Evolutionary conservation across 2,888 invertebrate genomes (phyloP).

Genomic region (Darwinula stevensoni): DNA sequence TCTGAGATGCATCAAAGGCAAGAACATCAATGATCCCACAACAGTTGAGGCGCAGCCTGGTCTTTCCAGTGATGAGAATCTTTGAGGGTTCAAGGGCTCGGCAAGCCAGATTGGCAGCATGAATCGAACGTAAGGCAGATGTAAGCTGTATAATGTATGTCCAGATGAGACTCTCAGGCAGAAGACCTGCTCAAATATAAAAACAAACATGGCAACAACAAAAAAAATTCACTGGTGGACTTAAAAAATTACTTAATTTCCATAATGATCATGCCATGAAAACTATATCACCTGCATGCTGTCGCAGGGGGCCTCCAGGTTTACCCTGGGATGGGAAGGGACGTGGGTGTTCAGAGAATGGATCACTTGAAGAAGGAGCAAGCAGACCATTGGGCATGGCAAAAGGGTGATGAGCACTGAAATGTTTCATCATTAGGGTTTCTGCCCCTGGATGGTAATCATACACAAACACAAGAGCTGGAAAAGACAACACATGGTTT

Average conservation of each 20-base stretch:
- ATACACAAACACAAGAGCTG: slow-evolving; percentile 83
- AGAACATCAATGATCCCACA: slow-evolving; percentile 51
- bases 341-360: too few relatives aligned
- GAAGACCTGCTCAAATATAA: slow-evolving; percentile 24
- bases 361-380: too few relatives aligned
- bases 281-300: background rate
- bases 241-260: too few relatives aligned
- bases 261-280: background rate
- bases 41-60: slow-evolving; percentile 43
- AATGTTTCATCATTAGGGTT: slow-evolving; percentile 58
- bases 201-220: too few relatives aligned
- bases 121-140: slow-evolving; percentile 67
- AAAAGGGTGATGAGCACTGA: slow-evolving; percentile 22
- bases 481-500: slow-evolving; percentile 11
- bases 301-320: too few relatives aligned
- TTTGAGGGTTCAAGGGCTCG: slow-evolving; percentile 73
- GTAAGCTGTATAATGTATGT: slow-evolving; percentile 81
- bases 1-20: slow-evolving; percentile 18
- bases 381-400: too few relatives aligned
- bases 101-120: slow-evolving; percentile 41
- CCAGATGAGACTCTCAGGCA: slow-evolving; percentile 81
- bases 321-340: too few relatives aligned
- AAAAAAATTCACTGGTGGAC: too few relatives aligned
- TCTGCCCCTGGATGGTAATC: slow-evolving; percentile 77
- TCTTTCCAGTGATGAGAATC: slow-evolving; percentile 43